Evolutionary conservation across 1,140 invertebrate species (phyloP), one percentile per base, ranked within the genome.

Genomic region (Euura saliciscinereae): DNA sequence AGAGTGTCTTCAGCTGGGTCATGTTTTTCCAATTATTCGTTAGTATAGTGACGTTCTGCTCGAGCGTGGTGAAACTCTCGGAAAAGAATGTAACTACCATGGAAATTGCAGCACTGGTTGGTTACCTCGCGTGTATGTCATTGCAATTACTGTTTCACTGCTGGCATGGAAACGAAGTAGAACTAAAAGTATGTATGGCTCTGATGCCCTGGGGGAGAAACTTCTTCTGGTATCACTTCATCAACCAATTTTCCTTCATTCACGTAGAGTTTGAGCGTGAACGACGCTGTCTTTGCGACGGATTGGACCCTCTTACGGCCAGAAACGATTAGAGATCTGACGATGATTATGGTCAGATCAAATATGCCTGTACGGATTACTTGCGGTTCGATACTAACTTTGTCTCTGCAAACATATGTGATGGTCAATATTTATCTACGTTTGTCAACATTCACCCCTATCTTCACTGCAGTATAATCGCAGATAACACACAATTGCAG

Each of bases 101-200:
- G 6, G 64, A 76, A 28, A 76, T 81, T 28, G 45, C 73, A 0
- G 77, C 69, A 45, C 70, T 74, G 7, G 66, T 73, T 11, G 69
- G 71, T n/a, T 83, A 79, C 66, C 68, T 80, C 6, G 68, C 75
- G 68, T 76, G 70, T 7, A 76, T 78, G 71, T 68, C 76, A 1
- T 45, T 77, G 42, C 79, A 83, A 69, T 79, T 76, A 43, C 82
- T 79, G 71, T 64, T 75, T 3, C 82, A 74, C 69, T 82, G 80
- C 45, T 80, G 76, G 73, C 78, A 75, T 45, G 81, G 80, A 2
- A 74, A 78, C 44, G 70, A 78, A 65, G 68, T 79, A 3, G 74
- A 73, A 3, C 0, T 73, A 2, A 72, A 78, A 70, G 80, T 82
- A 69, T 43, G 68, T 74, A 10, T 13, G 13, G 13, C 13, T 10